These are phyloP conservation scores for Peromyscus aztecus DNA, from an alignment of 2,797 vertebrate genomes.

Conservation along the genomic window DNA sequence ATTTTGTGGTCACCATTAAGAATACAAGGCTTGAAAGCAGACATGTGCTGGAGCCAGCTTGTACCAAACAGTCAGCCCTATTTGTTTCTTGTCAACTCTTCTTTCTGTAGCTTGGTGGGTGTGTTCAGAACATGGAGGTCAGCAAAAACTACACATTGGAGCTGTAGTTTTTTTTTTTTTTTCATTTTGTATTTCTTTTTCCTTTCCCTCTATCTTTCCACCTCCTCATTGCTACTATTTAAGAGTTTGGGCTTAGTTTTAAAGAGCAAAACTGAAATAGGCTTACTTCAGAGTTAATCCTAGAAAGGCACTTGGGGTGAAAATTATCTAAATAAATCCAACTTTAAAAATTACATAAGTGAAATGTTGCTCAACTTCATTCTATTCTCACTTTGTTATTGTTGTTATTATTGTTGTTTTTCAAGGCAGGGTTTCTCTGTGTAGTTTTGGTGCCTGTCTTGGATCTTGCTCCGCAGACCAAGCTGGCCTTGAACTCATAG, in stretches of 20 bases:
- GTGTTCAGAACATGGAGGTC: not conserved
- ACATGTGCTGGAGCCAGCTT: not conserved
- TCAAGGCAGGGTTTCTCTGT: too few species aligned
- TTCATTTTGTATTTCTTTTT: too few species aligned
- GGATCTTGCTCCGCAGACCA: too few species aligned
- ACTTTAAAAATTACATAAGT: not conserved
- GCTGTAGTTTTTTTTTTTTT: not conserved
- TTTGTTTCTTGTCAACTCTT: not conserved
- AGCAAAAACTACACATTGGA: not conserved
- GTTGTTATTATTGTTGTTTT: too few species aligned
- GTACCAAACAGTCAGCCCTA: not conserved
- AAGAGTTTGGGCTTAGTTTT: not conserved
- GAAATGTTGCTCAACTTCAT: not conserved
- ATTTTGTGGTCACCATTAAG: slow-evolving; percentile 65
- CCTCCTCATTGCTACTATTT: not conserved
- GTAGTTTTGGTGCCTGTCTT: too few species aligned
- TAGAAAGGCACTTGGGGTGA: not conserved
- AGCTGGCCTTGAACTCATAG: too few species aligned
- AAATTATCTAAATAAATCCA: slow-evolving; percentile 15
- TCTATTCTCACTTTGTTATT: not conserved
- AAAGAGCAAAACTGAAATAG: not conserved
- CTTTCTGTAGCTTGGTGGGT: not conserved
- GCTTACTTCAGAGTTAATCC: not conserved
- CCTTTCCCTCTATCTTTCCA: not conserved
- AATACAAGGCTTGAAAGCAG: slow-evolving; percentile 23